Evolutionary conservation across 1,140 invertebrate genomes (phyloP).

Genomic region (Zaprionus davidi): DNA sequence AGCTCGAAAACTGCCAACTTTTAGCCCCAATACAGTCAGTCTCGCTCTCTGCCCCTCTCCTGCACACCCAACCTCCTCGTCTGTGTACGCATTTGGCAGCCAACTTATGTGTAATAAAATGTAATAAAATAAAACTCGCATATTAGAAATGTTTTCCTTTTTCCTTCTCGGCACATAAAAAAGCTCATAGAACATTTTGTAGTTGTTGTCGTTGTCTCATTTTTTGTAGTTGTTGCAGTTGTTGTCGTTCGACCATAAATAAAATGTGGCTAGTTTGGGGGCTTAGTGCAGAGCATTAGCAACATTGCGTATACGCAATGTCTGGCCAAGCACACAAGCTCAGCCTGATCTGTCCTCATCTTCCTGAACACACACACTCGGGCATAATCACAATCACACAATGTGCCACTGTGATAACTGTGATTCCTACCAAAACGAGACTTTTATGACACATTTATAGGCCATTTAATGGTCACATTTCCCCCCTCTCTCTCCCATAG

Average conservation of each 20-base stretch:
- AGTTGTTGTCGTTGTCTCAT: constrained; percentile 15
- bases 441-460: constrained; percentile 46
- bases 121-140: constrained; percentile 81
- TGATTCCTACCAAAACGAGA: constrained; percentile 36
- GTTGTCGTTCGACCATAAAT: constrained; percentile 40
- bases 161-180: constrained; percentile 49
- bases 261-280: constrained; percentile 53
- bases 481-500: background rate
- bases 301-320: constrained; percentile 55
- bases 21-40: constrained; percentile 40
- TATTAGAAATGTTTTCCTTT: constrained; percentile 74
- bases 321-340: background rate
- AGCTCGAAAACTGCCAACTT: constrained; percentile 70
- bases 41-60: background rate
- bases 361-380: background rate
- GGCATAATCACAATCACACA: constrained; percentile 61
- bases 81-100: constrained; percentile 64
- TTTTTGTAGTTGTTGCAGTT: constrained; percentile 21
- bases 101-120: constrained; percentile 80
- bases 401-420: constrained; percentile 34
- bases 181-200: constrained; percentile 54
- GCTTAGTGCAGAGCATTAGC: constrained; percentile 52
- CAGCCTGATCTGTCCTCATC: background rate
- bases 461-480: constrained; percentile 36
- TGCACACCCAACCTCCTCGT: constrained; percentile 27